Evolutionary conservation across 2,797 vertebrate species (phyloP).

Genomic region (Pygocentrus nattereri): DNA sequence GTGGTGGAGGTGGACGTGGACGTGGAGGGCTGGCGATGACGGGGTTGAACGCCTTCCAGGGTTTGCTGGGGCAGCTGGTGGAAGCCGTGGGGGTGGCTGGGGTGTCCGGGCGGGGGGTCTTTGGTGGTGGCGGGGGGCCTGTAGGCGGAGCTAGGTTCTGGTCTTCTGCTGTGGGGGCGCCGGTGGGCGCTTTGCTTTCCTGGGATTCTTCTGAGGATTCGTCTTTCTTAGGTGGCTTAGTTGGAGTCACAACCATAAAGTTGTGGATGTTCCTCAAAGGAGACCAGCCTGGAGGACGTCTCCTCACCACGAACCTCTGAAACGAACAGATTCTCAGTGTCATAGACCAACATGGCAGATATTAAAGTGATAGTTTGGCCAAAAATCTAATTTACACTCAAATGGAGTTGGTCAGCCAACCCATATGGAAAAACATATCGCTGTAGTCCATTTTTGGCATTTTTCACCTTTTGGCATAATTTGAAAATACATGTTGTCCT

Average conservation of each 20-base stretch:
- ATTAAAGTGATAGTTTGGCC: too few species aligned
- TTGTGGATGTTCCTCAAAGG: conserved; percentile 69
- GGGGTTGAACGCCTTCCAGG: conserved; percentile 76
- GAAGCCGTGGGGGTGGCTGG: background rate
- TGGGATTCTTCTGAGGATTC: conserved; percentile 79
- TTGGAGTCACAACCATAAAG: rapidly evolving
- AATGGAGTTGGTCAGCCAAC: too few species aligned
- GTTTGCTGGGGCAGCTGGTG: conserved; percentile 74
- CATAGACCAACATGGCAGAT: too few species aligned
- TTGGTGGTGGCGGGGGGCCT: background rate
- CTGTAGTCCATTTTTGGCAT: too few species aligned
- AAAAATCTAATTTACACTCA: too few species aligned
- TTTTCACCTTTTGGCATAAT: too few species aligned
- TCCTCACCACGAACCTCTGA: background rate
- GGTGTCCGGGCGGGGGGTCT: background rate
- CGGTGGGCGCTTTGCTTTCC: conserved; percentile 66
- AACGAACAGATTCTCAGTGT: conserved; percentile 3
- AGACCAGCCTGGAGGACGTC: conserved; percentile 79
- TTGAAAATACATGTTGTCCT: too few species aligned
- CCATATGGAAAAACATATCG: too few species aligned
- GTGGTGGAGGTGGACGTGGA: background rate
- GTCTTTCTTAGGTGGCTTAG: conserved; percentile 22
- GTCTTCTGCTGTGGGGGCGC: background rate
- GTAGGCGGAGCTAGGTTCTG: background rate
- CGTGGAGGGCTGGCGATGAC: too few species aligned